Evolutionary conservation across 2,113 vertebrate species (phyloP).

Genomic region (Dromiciops gliroides): DNA sequence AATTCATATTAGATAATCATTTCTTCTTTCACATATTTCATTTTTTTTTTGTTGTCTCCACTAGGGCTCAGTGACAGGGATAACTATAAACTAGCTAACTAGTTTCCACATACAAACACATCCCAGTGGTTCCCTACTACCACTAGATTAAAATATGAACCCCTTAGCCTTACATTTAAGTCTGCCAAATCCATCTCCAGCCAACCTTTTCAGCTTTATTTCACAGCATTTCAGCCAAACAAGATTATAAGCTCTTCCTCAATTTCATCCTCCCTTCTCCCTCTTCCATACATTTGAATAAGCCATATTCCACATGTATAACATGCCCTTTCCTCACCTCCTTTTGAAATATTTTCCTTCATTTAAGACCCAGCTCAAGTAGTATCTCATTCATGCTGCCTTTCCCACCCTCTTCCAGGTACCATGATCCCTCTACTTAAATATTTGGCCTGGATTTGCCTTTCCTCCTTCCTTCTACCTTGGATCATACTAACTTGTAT

Average conservation of each 20-base stretch:
- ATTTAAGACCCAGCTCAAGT: background rate
- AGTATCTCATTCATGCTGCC: background rate
- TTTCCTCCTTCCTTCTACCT: background rate
- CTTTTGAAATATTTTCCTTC: background rate
- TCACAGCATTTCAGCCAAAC: background rate
- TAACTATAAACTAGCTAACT: background rate
- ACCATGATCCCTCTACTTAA: background rate
- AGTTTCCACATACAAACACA: background rate
- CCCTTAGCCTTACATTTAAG: background rate
- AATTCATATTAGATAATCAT: background rate
- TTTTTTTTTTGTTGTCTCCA: background rate
- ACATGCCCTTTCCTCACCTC: background rate
- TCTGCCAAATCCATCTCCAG: background rate
- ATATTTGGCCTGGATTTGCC: background rate
- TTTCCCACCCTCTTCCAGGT: background rate
- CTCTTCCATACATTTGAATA: background rate
- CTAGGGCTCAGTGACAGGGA: background rate
- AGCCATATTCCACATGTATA: background rate
- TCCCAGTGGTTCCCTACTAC: background rate
- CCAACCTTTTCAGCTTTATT: background rate
- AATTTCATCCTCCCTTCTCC: background rate
- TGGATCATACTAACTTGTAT: background rate
- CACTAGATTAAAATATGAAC: background rate
- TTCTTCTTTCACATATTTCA: background rate
- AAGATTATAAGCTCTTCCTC: background rate